Percentiles rank a stretch among this genome's conserved stretches.
These are phyloP conservation scores for Pseudomyrmex gracilis DNA, from an alignment of 1,140 invertebrate genomes.

Conservation along the genomic window DNA sequence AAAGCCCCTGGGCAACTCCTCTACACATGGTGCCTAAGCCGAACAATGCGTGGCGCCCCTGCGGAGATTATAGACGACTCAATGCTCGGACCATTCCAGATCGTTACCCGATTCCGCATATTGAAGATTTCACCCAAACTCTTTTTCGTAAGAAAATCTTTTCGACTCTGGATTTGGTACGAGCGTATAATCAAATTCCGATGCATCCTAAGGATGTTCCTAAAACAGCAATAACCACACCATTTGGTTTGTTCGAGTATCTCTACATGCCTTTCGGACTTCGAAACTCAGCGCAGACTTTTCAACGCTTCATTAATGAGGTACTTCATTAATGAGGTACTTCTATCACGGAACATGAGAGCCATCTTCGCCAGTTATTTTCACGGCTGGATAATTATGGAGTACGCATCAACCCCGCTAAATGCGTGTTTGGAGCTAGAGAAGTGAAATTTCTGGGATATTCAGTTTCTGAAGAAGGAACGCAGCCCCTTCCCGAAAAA, in stretches of 20 bases:
- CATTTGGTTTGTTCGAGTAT: background rate
- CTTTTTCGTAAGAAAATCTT: constrained; percentile 2
- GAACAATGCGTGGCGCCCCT: constrained; percentile 61
- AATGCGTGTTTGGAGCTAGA: background rate
- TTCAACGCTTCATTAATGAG: constrained; percentile 1
- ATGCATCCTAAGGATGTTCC: background rate
- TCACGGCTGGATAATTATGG: background rate
- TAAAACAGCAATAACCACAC: constrained; percentile 15
- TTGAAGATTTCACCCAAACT: constrained; percentile 56
- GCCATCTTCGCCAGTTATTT: background rate
- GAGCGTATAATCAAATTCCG: background rate
- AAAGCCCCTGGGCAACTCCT: background rate
- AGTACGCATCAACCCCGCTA: background rate
- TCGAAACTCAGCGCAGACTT: background rate
- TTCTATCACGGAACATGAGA: background rate
- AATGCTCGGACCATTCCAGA: constrained; percentile 77
- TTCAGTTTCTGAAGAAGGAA: background rate
- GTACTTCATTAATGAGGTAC: background rate
- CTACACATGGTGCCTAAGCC: constrained; percentile 39
- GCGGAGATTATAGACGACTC: constrained; percentile 72
- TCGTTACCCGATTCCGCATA: constrained; percentile 79
- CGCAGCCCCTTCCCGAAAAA: background rate
- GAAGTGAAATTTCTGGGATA: background rate
- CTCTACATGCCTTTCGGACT: background rate
- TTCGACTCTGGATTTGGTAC: background rate